Conservation (phyloP, 2,888 invertebrate genomes). For the Apoderus coryli region DNA sequence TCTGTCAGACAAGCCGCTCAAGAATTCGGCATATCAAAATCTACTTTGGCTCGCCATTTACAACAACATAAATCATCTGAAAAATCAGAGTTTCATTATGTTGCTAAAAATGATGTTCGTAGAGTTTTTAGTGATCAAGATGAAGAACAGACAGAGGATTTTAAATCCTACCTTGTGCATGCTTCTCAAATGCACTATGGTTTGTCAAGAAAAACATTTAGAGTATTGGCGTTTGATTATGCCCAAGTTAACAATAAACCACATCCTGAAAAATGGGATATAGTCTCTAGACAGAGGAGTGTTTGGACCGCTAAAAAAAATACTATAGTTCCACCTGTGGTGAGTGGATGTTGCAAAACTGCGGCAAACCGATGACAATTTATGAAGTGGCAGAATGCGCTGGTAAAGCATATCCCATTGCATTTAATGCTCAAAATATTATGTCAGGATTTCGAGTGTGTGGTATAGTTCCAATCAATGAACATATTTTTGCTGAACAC, state of each 20-base stretch:
- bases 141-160: no score
- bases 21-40: no score
- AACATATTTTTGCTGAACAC: conserved; percentile 11
- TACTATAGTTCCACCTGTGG: conserved; percentile 7
- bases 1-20: no score
- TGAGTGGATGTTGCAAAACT: conserved; percentile 9
- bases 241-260: conserved; percentile 3
- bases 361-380: conserved; percentile 9
- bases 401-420: conserved; percentile 10
- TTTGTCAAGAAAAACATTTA: no score
- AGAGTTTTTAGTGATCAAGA: conserved; percentile 3
- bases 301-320: conserved; percentile 9
- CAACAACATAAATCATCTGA: no score
- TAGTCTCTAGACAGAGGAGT: conserved; percentile 7
- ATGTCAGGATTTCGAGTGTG: conserved; percentile 10
- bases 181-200: no score
- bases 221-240: conserved; percentile 1
- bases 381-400: conserved; percentile 9
- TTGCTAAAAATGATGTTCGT: conserved; percentile 2
- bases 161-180: conserved; percentile 2
- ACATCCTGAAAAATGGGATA: no score
- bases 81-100: conserved; percentile 1
- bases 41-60: no score
- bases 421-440: conserved; percentile 14
- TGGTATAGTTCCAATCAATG: conserved; percentile 10